Evolutionary conservation across 1,140 invertebrate genomes (phyloP).

Genomic region (Heterodera schachtii): DNA sequence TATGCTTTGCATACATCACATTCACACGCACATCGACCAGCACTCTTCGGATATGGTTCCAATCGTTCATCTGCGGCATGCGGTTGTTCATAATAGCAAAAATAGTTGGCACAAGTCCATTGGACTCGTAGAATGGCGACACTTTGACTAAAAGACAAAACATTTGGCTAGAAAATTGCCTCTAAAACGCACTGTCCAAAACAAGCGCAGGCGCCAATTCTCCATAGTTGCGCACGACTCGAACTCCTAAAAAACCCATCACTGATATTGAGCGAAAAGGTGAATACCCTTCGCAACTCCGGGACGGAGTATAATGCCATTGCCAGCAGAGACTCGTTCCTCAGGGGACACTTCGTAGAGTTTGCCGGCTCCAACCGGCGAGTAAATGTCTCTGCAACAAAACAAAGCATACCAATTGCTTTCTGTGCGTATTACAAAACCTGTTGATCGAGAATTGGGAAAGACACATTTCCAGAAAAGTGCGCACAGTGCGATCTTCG

Average conservation of each 20-base stretch:
- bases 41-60: conserved; percentile 33
- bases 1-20: conserved; percentile 39
- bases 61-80: conserved; percentile 31
- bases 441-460: conserved; percentile 43
- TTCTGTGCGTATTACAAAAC: conserved; percentile 6
- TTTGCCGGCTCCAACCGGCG: conserved; percentile 41
- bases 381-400: conserved; percentile 38
- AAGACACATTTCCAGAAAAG: conserved; percentile 39
- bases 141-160: conserved; percentile 43
- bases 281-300: conserved; percentile 36
- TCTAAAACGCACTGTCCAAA: conserved; percentile 33
- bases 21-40: conserved; percentile 40
- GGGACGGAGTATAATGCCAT: conserved; percentile 40
- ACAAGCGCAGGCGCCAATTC: conserved; percentile 40
- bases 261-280: no score
- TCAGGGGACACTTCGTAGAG: conserved; percentile 39
- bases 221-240: conserved; percentile 42
- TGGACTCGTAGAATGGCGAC: conserved; percentile 37
- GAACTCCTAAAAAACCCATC: conserved; percentile 8
- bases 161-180: no score
- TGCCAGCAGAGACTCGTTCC: conserved; percentile 26
- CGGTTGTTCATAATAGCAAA: conserved; percentile 34
- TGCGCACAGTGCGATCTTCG: conserved; percentile 42
- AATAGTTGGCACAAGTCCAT: conserved; percentile 29
- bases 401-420: conserved; percentile 16